Base-by-base conservation (phyloP, 2,888 invertebrate species). In the Selenia dentaria region DNA sequence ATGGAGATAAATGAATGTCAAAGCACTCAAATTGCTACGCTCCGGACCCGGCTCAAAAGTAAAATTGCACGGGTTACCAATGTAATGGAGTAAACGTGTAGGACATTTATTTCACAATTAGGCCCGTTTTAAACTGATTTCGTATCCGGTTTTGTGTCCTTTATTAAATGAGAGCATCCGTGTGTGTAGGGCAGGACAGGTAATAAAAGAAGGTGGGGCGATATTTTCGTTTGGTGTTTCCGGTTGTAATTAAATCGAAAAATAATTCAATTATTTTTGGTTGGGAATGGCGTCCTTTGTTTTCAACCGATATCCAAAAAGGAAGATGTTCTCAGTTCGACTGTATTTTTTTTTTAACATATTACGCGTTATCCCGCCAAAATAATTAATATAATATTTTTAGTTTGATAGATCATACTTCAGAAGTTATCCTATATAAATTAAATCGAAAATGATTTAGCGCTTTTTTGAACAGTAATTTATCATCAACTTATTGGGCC, bases 1-100 rank as follows among this genome's bases (percentile, higher is more conserved):
- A 90, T 87, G 77, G 83, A 87, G 87, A 89, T 85, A 86, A 87
- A 90, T 88, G 82, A 79, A 82, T 82, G 87, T 83, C 87, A 86
- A 84, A 85, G 79, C 72, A 77, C 78, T 82, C 75, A 79, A 83
- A 84, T 77, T 74, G 76, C 74, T 63, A 61, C 62, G 64, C 61
- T 57, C 27, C 20, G 45, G 33, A 11, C 54, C 59, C 66, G 64
- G 61, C 60, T 70, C 68, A 71, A 79, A 83, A 81, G 79, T 32
- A 79, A 83, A 84, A 84, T 82, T 76, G 79, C 74, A 70, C 71
- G 75, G 72, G 75, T 74, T 79, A 74, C 63, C 57, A 60, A 46
- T 70, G 67, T 88, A 89, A 90, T 90, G 89, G 88, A 85, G 74
- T 80, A 79, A 83, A 63, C 87, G 75, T 88, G 89, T 89, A 82